phyloP scores from a whole-genome alignment of 2,797 vertebrate species.

The Danio albolineatus region DNA sequence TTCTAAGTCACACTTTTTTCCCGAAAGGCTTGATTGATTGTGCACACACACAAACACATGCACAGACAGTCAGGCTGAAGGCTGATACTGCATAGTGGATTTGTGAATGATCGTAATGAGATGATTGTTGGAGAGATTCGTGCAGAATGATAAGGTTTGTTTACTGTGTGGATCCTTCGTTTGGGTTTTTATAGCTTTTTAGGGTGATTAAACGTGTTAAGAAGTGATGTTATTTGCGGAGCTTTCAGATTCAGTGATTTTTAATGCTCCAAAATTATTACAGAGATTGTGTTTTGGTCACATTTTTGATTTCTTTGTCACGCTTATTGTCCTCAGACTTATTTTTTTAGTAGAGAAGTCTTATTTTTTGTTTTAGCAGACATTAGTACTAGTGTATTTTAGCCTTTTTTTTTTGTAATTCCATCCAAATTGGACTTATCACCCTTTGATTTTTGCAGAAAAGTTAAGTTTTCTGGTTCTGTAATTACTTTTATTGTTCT shows the following conservation, averaged over 20 bases:
- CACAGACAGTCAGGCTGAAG: background rate
- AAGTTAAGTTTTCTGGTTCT: no score
- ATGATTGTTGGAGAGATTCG: slow-evolving; percentile 12
- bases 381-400: no score
- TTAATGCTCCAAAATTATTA: background rate
- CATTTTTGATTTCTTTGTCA: background rate
- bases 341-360: no score
- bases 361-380: no score
- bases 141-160: slow-evolving; percentile 62
- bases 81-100: background rate
- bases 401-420: no score
- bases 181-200: background rate
- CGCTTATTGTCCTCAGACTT: background rate
- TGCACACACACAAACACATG: no score
- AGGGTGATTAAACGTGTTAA: background rate
- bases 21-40: no score
- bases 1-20: no score
- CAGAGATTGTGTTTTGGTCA: background rate
- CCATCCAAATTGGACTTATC: no score
- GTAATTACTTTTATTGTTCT: no score
- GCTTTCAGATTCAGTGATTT: background rate
- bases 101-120: slow-evolving; percentile 13
- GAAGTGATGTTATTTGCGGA: background rate
- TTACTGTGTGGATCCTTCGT: slow-evolving; percentile 19
- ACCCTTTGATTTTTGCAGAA: no score